Base-by-base conservation (phyloP, 2,888 invertebrate species). In the Leptopilina syphax region DNA sequence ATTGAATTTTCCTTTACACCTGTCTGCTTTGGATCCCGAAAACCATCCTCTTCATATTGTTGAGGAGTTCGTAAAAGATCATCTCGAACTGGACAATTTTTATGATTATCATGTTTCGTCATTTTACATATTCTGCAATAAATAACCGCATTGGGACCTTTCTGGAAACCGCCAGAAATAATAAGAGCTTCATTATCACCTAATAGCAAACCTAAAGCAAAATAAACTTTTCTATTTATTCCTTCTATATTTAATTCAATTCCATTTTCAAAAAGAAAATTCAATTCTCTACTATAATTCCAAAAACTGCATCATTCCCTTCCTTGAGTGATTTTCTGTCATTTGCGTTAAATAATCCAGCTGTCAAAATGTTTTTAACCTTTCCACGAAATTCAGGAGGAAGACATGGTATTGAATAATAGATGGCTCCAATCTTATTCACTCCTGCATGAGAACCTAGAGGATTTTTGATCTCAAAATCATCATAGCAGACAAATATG, bases 121-220 rank as follows among this genome's bases (percentile, higher is more conserved):
- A 68, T 44, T 50, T 65, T 73, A 27, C 78, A 81, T n/a, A 79
- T 13, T 7, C 79, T 34, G 65, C 81, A 57, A 57, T 57, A 57
- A 12, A 3, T 3, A 3, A n/a, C 12, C n/a, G 57, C 57, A 57
- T 57, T 57, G 10, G 57, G 57, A 57, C 57, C 57, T n/a, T 57
- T 12, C 57, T 13, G 10, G n/a, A 57, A 57, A 13, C 57, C 57
- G 13, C 79, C 57, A 12, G 79, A 5, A 10, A 27, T 57, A 65
- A 70, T 82, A 12, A 82, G n/a, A 7, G 77, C 78, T 65, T 76
- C n/a, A 73, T 79, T 77, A 13, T 81, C 81, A 2, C 68, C 79
- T 12, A 65, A 12, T 9, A 77, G n/a, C 10, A 77, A 9, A 24
- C 66, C 76, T 54, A 82, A 34, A 78, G 27, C 65, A 65, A 82